Base-by-base conservation (phyloP, 2,113 vertebrate species). In the Hystrix cristata region DNA sequence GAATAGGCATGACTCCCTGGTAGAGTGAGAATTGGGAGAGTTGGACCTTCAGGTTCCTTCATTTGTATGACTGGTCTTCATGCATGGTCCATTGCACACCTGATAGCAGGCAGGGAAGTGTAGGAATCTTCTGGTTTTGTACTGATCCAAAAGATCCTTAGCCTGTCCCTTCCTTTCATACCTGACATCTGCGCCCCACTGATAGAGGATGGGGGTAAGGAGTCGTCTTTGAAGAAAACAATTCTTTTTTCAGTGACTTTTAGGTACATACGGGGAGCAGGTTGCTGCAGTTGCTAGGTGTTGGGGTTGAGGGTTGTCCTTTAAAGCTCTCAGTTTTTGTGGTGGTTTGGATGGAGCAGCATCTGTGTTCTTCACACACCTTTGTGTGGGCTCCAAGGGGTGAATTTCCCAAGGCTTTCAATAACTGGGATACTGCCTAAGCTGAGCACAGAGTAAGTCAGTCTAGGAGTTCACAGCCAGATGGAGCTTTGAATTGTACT, bases 401-500 rank as follows among this genome's bases (percentile, higher is more conserved):
- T 91, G 82, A 86, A 59, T 71, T 76, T 55, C 14, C 65, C 59
- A 82, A 59, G 29, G 48, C 59, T 95, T 92, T 95, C 31, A 87
- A 0, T 87, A 91, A 84, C 43, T 90, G 34, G 46, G 90, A 90
- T 87, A 27, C 83, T 88, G 51, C 31, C 60, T 90, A 64, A 96
- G n/a, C 81, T 95, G 38, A 98, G 34, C 25, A 87, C 43, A 91
- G 89, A 94, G 38, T 8, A 65, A 94, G 0, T 79, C 72, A 64
- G 18, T 83, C 67, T 85, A 84, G 64, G 29, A 94, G 57, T 86
- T 85, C 13, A 34, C 12, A 87, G 14, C 67, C 16, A 87, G 31
- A n/a, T 93, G 43, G 86, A 96, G 6, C n/a, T 93, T 91, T 91
- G 79, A 93, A 79, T 10, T 94, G 82, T 91, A 60, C 60, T 82